phyloP scores from a whole-genome alignment of 2,113 vertebrate species.

The Tringa solitaria region DNA sequence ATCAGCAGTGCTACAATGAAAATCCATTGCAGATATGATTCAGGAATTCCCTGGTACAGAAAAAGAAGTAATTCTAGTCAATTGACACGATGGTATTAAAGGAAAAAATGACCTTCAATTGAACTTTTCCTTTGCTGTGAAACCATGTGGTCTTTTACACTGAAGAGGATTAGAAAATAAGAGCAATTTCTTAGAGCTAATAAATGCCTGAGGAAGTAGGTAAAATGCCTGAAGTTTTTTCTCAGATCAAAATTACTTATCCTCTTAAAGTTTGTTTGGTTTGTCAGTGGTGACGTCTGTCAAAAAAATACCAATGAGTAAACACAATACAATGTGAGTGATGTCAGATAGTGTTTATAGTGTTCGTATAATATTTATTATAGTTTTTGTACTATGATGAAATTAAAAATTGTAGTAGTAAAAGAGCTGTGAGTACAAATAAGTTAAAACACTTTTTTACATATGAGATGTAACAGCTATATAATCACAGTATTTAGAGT shows the following conservation, averaged over 20 bases:
- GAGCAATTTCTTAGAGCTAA: not conserved
- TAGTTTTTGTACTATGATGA: rapidly evolving
- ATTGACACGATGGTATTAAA: not conserved
- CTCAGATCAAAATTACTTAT: not conserved
- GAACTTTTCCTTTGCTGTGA: not conserved
- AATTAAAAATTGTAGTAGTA: not conserved
- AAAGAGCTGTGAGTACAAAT: not conserved
- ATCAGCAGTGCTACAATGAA: slow-evolving; percentile 5
- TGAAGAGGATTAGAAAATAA: not conserved
- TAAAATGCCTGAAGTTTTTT: not conserved
- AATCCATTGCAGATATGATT: not conserved
- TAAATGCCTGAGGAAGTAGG: not conserved
- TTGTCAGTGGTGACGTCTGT: not conserved
- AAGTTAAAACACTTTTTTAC: not conserved
- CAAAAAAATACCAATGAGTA: not conserved
- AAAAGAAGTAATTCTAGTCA: not conserved
- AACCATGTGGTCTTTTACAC: not conserved
- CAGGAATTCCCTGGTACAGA: not conserved
- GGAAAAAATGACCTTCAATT: not conserved
- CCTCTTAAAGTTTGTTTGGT: slow-evolving; percentile 33
- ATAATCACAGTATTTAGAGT: not conserved
- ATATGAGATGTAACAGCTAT: not conserved
- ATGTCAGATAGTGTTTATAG: not conserved
- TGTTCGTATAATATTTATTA: not conserved
- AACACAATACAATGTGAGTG: not conserved